Evolutionary conservation across 1,140 invertebrate genomes (phyloP).

Genomic region (Euschistus heros): DNA sequence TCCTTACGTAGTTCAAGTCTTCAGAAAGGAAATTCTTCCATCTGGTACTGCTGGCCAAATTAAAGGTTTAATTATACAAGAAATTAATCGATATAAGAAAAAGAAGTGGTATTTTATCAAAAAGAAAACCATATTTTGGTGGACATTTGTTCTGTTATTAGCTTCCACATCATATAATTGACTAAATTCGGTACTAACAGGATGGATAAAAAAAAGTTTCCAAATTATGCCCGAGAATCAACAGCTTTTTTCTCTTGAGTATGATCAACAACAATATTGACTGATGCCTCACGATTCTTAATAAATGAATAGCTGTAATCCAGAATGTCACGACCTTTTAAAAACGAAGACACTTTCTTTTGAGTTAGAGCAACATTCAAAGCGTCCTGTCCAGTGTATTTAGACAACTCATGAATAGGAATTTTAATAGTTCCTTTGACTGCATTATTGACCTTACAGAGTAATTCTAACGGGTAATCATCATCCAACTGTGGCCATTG

Average conservation of each 20-base stretch:
- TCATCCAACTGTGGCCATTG: constrained; percentile 71
- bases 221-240: too few species aligned
- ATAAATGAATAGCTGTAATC: not conserved
- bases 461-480: constrained; percentile 39
- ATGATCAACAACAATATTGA: constrained; percentile 19
- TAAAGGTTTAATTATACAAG: too few species aligned
- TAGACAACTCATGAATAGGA: constrained; percentile 11
- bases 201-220: too few species aligned
- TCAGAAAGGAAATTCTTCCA: too few species aligned
- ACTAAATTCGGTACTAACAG: too few species aligned
- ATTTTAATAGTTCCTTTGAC: constrained; percentile 22
- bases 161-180: too few species aligned
- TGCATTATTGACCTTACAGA: constrained; percentile 25
- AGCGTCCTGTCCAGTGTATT: constrained; percentile 25
- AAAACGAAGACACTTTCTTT: constrained; percentile 19
- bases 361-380: constrained; percentile 19
- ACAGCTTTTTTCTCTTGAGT: constrained; percentile 6
- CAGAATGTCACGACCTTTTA: constrained; percentile 20
- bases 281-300: constrained; percentile 12
- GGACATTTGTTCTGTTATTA: too few species aligned
- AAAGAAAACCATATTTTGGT: too few species aligned
- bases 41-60: too few species aligned
- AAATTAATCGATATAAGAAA: too few species aligned
- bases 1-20: too few species aligned
- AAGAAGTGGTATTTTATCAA: too few species aligned